Evolutionary conservation across 2,888 invertebrate genomes (phyloP).

Genomic region (Anticlea derivata): DNA sequence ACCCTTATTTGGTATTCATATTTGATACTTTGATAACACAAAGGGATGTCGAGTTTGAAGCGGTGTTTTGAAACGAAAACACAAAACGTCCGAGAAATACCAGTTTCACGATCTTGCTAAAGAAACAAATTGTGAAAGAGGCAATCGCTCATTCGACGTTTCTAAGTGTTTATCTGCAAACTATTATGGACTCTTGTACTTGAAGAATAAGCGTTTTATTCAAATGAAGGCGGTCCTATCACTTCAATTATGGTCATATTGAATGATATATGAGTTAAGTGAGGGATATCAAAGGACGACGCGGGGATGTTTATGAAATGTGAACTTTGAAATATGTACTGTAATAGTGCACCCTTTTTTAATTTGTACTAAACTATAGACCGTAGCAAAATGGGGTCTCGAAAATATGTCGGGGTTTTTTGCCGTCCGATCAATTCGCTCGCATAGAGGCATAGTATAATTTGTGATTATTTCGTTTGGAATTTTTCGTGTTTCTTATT

Average conservation of each 20-base stretch:
- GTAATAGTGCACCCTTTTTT: slow-evolving; percentile 76
- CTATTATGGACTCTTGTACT: slow-evolving; percentile 62
- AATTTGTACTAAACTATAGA: slow-evolving; percentile 78
- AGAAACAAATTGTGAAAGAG: slow-evolving; percentile 83
- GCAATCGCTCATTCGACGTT: slow-evolving; percentile 76
- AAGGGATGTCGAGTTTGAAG: slow-evolving; percentile 74
- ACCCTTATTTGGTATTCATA: slow-evolving; percentile 84
- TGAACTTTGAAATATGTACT: slow-evolving; percentile 80
- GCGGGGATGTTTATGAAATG: slow-evolving; percentile 76
- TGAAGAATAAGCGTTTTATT: slow-evolving; percentile 63
- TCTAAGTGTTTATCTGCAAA: slow-evolving; percentile 52
- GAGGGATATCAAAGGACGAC: slow-evolving; percentile 82
- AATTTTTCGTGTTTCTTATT: slow-evolving; percentile 82
- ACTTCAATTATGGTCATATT: slow-evolving; percentile 82
- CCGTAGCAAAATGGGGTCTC: slow-evolving; percentile 72
- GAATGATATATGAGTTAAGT: slow-evolving; percentile 83
- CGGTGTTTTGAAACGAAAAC: slow-evolving; percentile 66
- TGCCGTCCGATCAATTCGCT: slow-evolving; percentile 54
- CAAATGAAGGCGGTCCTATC: slow-evolving; percentile 57
- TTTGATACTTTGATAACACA: slow-evolving; percentile 81
- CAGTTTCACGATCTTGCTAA: slow-evolving; percentile 78
- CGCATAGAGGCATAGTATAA: slow-evolving; percentile 56
- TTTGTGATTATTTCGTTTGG: slow-evolving; percentile 66
- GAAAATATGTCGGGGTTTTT: slow-evolving; percentile 55
- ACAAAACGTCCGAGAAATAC: slow-evolving; percentile 73